Percentiles rank a stretch among this genome's conserved stretches.
Evolutionary conservation across 2,888 invertebrate genomes (phyloP).

Genomic region (Papilio gigon): DNA sequence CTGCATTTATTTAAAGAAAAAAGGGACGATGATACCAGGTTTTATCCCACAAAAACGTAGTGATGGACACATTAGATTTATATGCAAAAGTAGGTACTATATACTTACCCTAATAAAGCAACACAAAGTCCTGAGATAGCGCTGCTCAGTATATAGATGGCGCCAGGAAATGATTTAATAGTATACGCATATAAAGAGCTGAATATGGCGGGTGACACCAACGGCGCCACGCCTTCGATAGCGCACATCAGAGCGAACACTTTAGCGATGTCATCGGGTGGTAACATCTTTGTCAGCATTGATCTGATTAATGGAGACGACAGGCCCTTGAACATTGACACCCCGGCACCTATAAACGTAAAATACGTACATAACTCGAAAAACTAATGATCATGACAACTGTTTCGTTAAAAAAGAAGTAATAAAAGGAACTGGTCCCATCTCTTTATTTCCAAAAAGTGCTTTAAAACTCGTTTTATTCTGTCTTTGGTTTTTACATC

Average conservation of each 20-base stretch:
- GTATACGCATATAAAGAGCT: constrained; percentile 84
- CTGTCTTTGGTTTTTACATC: no score
- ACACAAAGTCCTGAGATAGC: constrained; percentile 71
- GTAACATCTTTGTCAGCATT: constrained; percentile 83
- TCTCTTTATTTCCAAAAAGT: no score
- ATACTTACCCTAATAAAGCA: constrained; percentile 79
- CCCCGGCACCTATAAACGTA: constrained; percentile 66
- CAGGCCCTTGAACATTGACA: constrained; percentile 79
- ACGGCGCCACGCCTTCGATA: constrained; percentile 84
- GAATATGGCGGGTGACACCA: constrained; percentile 84
- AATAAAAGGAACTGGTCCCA: no score
- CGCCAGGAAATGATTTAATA: constrained; percentile 80
- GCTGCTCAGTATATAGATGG: constrained; percentile 82
- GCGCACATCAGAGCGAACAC: constrained; percentile 86
- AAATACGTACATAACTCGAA: background rate
- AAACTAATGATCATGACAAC: background rate
- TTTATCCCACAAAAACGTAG: no score
- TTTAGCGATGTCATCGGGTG: constrained; percentile 84
- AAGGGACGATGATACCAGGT: no score
- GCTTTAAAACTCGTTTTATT: no score
- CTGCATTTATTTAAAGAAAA: no score
- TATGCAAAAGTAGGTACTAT: background rate
- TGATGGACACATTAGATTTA: no score
- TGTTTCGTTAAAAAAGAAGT: no score
- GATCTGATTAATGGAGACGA: constrained; percentile 83